Percentiles rank a stretch among this genome's conserved stretches.
phyloP scores from a whole-genome alignment of 2,888 invertebrate genomes.

The Acholoe squamosa region DNA sequence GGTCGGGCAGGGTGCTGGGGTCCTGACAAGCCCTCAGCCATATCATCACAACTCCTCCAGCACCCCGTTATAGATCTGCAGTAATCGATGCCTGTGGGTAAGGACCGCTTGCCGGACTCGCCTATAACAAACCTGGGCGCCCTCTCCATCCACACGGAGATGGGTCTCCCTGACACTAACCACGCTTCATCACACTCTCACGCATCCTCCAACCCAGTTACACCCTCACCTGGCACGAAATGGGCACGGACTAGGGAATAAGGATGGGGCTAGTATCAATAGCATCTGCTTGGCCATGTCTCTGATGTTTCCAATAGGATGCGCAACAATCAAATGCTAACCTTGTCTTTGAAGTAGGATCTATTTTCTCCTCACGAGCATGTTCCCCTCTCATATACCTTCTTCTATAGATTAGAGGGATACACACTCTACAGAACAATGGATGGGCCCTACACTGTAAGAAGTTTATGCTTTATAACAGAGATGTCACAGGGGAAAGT shows the following conservation, averaged over 20 bases:
- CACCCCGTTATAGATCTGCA: background rate
- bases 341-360: background rate
- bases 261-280: background rate
- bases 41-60: background rate
- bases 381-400: background rate
- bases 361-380: background rate
- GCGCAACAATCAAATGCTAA: background rate
- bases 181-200: constrained; percentile 28
- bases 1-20: background rate
- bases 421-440: too few species aligned
- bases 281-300: background rate
- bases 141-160: background rate
- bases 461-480: too few species aligned
- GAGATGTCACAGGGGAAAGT: too few species aligned
- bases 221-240: background rate
- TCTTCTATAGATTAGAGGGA: too few species aligned
- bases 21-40: background rate
- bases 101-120: background rate
- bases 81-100: constrained; percentile 19
- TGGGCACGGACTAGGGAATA: background rate
- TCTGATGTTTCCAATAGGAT: background rate
- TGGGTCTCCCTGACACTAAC: background rate
- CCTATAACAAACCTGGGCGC: background rate
- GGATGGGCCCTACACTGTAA: too few species aligned
- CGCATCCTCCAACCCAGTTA: background rate